A percentile compares a stretch with the other conserved stretches of the same genome.
These are phyloP conservation scores for Asteroscopus sphinx DNA, from an alignment of 2,888 invertebrate genomes.

Conservation along the genomic window DNA sequence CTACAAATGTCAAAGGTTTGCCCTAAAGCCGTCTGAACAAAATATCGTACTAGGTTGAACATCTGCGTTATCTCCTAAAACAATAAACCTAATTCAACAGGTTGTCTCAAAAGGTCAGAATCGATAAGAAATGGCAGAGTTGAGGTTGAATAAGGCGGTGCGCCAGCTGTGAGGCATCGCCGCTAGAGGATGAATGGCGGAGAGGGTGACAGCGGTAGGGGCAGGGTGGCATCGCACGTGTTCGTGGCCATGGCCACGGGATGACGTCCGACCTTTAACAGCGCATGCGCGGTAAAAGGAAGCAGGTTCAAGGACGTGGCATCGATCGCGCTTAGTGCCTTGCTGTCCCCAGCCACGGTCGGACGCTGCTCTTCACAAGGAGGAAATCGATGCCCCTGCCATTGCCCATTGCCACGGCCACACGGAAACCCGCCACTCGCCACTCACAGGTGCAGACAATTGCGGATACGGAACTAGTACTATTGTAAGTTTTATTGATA, in stretches of 20 bases:
- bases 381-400: conserved; percentile 70
- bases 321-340: conserved; percentile 81
- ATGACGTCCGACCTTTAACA: conserved; percentile 82
- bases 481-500: background rate
- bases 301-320: conserved; percentile 83
- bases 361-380: conserved; percentile 73
- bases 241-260: conserved; percentile 84
- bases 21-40: conserved; percentile 32
- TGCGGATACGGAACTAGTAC: conserved; percentile 9
- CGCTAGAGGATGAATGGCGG: conserved; percentile 75
- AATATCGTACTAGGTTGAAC: conserved; percentile 52
- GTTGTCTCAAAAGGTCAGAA: conserved; percentile 77
- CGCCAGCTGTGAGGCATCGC: conserved; percentile 64
- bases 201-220: conserved; percentile 46
- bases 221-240: conserved; percentile 70
- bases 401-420: conserved; percentile 80
- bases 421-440: conserved; percentile 32
- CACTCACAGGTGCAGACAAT: conserved; percentile 17
- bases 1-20: conserved; percentile 63
- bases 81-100: conserved; percentile 68
- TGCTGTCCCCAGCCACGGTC: conserved; percentile 74
- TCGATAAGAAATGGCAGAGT: conserved; percentile 83
- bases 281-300: conserved; percentile 75
- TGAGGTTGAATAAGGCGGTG: conserved; percentile 67
- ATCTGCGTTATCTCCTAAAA: conserved; percentile 54